Percentiles rank a stretch among this genome's conserved stretches.
Conservation (phyloP, 35 echinoderm and acorn worm species). For the Hemicentrotus pulcherrimus region DNA sequence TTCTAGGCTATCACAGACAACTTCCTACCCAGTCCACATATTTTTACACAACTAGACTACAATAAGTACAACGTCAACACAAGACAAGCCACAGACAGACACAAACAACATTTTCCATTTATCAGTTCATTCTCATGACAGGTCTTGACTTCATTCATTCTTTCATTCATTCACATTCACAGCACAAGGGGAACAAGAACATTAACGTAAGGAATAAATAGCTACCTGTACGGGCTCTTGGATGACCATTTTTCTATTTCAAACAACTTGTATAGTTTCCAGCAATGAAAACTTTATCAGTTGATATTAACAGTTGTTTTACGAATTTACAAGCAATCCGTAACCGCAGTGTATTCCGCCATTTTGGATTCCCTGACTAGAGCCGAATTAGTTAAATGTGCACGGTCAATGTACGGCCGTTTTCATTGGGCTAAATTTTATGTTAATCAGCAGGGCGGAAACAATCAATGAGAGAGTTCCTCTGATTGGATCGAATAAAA, state of each 20-base stretch:
- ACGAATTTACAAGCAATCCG: not conserved
- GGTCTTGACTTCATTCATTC: not conserved
- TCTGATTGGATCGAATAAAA: too few relatives aligned
- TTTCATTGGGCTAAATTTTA: too few relatives aligned
- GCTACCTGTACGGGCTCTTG: constrained; percentile 29
- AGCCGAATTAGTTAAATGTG: too few relatives aligned
- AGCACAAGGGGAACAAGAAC: not conserved
- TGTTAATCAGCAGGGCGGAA: too few relatives aligned
- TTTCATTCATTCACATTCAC: not conserved
- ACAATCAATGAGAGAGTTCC: too few relatives aligned
- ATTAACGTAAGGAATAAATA: not conserved
- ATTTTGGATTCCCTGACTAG: constrained; percentile 6
- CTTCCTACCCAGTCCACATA: too few relatives aligned
- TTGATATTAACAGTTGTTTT: not conserved
- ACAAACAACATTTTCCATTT: not conserved
- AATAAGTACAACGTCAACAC: too few relatives aligned
- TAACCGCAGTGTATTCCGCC: constrained; percentile 38
- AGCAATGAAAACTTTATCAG: not conserved
- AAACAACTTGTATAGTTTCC: not conserved
- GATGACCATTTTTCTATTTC: not conserved
- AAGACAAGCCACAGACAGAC: not conserved
- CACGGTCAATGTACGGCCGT: too few relatives aligned
- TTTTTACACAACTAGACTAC: too few relatives aligned
- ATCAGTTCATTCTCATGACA: not conserved
- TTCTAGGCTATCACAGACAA: too few relatives aligned